Evolutionary conservation across 2,797 vertebrate species (phyloP), one percentile per base, ranked within the genome.

Genomic region (Bradypus variegatus): DNA sequence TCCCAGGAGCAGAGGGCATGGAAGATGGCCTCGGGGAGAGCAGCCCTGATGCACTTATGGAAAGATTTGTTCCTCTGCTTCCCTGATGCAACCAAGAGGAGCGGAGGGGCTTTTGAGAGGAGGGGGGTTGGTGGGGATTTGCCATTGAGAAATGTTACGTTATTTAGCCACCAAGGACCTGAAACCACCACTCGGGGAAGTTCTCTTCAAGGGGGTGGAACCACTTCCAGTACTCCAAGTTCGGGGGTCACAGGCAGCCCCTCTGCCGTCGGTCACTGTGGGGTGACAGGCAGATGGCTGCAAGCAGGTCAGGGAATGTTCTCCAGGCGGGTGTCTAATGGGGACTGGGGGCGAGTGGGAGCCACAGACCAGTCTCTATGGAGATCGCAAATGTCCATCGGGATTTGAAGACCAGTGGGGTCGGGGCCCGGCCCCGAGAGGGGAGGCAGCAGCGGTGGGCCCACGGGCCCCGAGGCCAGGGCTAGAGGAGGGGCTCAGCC

Each of bases 181-280:
- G 29, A 48, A 58, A 48, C 58, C 0, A 6, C 70, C 2, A 14
- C 6, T 41, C 23, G 14, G 6, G 41, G 58, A 15, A 48, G 2
- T 16, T 25, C 12, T 16, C 45, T 38, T 60, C 5, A 38, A 70
- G 65, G 27, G 15, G 33, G 13, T 23, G 29, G 50, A 75, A 65
- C 27, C 50, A 5, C 29, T 18, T 12, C 5, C 33, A 4, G 4
- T 21, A 29, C 10, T 50, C 19, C 19, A 9, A 1, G 3, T 0
- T 0, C 14, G 65, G 62, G 45, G 3, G 27, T 48, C 16, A 18
- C 2, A 5, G 48, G 45, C 38, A 21, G 3, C 41, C 10, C 29
- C 18, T 41, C 6, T 3, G 18, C 5, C 65, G 58, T 23, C 5
- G 7, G 5, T 45, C 50, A 36, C 21, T n/a, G 6, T 7, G 36